These are phyloP conservation scores for Montipora capitata DNA, from an alignment of 92 coral and sea anemone genomes.

Conservation along the genomic window DNA sequence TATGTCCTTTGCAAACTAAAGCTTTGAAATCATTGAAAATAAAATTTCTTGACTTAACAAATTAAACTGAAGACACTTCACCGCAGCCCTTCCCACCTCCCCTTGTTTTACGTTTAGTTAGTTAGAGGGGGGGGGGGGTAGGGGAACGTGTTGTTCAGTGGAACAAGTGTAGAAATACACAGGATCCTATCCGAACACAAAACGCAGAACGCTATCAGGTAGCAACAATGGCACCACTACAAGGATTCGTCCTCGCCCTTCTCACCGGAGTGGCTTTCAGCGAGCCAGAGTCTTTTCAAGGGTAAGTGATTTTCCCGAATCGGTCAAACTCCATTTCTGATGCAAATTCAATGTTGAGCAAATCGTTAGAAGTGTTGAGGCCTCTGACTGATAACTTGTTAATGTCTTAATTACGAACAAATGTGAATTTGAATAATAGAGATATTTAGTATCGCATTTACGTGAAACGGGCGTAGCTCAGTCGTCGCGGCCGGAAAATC, in stretches of 20 bases:
- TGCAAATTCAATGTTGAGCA: neutral
- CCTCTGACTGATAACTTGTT: neutral
- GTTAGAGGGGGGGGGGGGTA: too few species aligned
- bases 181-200: neutral
- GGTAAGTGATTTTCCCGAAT: conserved; percentile 20
- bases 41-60: neutral
- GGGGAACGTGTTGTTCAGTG: neutral
- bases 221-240: conserved; percentile 11
- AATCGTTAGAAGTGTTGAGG: neutral
- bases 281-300: conserved; percentile 34
- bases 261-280: conserved; percentile 17
- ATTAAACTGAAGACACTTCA: too few species aligned
- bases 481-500: too few species aligned
- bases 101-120: neutral
- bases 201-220: neutral
- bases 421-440: too few species aligned
- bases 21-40: neutral
- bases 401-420: neutral
- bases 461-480: too few species aligned
- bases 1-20: neutral
- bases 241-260: conserved; percentile 2
- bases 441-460: too few species aligned
- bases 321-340: neutral
- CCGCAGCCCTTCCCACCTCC: neutral
- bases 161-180: neutral